Base-by-base conservation (phyloP, 1,140 invertebrate genomes). In the Laupala kohalensis region DNA sequence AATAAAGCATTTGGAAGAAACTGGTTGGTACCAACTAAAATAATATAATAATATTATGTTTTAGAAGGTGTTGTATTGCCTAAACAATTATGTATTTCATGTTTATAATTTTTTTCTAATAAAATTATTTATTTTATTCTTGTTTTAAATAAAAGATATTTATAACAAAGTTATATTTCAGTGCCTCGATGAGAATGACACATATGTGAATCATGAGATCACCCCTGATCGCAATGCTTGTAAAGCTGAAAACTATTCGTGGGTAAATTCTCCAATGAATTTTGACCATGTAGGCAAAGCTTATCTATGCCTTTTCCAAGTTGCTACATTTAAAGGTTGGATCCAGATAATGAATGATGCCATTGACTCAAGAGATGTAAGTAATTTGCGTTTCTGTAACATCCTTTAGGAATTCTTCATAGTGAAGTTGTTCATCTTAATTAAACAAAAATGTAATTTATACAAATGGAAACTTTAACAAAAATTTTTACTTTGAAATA, bases 201-300 rank as follows among this genome's bases (percentile, higher is more conserved):
- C 89, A 70, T 89, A 86, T 69, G 79, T 95, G 28, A 94, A 91
- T 79, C 87, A 88, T 76, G 90, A 93, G 81, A 93, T 94, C 72
- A 94, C 96, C 76, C 91, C 92, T 27, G 92, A 94, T 78, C 83
- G 84, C 78, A 91, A 90, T 77, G 91, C 91, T 27, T 96, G 94
- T 77, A 85, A 88, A 72, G 87, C 90, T 74, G 91, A 93, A 82
- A 96, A 96, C 79, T 92, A 92, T 77, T 93, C 92, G 23, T 99
- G 97, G 97, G 89, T 91, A 81, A 98, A 98, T 83, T 95, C 95
- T 53, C 89, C 89, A 73, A 96, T 99, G 89, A 98, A 98, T 83
- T 99, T 99, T 82, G 97, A 99, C 82, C 95, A 98, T 82, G 96
- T 98, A 12, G 90, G 95, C 53, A 97, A 96, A 85, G 96, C 95